A percentile compares a stretch with the other conserved stretches of the same genome.
phyloP scores from a whole-genome alignment of 2,888 invertebrate genomes.

The Dusona sp. region DNA sequence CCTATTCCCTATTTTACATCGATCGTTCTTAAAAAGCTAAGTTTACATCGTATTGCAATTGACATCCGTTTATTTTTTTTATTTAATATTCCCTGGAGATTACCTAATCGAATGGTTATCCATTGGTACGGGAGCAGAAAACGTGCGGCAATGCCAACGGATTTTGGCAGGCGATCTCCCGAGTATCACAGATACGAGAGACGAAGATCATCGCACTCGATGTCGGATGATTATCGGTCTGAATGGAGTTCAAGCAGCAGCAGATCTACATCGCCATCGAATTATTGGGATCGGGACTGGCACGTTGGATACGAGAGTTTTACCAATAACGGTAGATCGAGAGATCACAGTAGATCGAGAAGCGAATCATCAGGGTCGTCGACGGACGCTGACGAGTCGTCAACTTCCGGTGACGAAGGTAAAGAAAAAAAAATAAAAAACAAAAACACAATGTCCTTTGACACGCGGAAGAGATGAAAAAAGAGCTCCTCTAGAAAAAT shows the following conservation, averaged over 20 bases:
- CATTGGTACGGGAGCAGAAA: conserved; percentile 74
- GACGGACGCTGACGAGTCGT: conserved; percentile 83
- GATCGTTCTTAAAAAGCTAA: conserved; percentile 69
- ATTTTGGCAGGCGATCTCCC: conserved; percentile 79
- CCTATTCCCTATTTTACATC: conserved; percentile 53
- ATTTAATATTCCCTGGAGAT: background rate
- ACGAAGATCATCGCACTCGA: conserved; percentile 71
- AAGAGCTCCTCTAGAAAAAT: background rate
- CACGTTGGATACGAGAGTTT: conserved; percentile 70
- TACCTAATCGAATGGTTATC: conserved; percentile 31
- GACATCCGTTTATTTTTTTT: conserved; percentile 73
- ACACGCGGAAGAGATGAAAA: background rate
- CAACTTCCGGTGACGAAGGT: conserved; percentile 84
- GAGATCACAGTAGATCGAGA: conserved; percentile 68
- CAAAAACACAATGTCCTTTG: background rate
- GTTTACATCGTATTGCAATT: conserved; percentile 79
- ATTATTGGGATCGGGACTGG: conserved; percentile 67
- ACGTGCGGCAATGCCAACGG: conserved; percentile 80
- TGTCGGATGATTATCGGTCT: conserved; percentile 66
- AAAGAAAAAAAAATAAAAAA: conserved; percentile 53
- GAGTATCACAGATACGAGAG: conserved; percentile 76
- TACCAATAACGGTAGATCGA: conserved; percentile 45
- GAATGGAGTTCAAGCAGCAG: conserved; percentile 57
- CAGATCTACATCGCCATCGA: conserved; percentile 65
- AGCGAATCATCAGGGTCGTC: conserved; percentile 78